phyloP scores from a whole-genome alignment of 2,797 vertebrate species.

The Smutsia gigantea region DNA sequence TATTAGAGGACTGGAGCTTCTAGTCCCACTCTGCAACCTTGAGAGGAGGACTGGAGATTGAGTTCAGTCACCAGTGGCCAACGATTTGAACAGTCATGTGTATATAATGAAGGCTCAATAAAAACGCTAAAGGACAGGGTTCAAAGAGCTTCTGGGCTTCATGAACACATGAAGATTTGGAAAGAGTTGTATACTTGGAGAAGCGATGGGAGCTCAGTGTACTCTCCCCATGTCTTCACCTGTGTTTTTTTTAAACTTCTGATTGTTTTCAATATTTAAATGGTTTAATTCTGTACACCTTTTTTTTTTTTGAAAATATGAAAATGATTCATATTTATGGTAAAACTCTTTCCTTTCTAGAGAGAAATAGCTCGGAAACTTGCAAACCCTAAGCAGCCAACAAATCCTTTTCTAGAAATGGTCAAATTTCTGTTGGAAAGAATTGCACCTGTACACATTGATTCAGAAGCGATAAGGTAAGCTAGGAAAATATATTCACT shows the following conservation, averaged over 20 bases:
- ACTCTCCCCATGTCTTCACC: background rate
- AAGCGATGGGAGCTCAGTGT: background rate
- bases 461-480: slow-evolving; percentile 99
- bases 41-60: background rate
- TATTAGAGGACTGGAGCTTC: background rate
- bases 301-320: slow-evolving; percentile 35
- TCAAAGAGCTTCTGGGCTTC: background rate
- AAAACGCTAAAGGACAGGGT: background rate
- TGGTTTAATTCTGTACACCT: background rate
- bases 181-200: background rate
- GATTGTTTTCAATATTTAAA: slow-evolving; percentile 10
- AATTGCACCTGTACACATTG: slow-evolving; percentile 99
- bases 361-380: slow-evolving; percentile 98
- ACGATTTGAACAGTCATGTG: background rate
- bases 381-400: slow-evolving; percentile 99
- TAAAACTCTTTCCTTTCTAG: slow-evolving; percentile 86
- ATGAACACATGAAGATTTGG: background rate
- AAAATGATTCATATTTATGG: slow-evolving; percentile 51
- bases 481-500: slow-evolving; percentile 38
- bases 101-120: background rate
- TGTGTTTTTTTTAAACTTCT: background rate
- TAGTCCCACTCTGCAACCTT: background rate
- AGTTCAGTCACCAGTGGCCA: background rate
- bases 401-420: slow-evolving; percentile 99
- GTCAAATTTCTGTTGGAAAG: slow-evolving; percentile 99